Percentiles rank a stretch among this genome's conserved stretches.
Evolutionary conservation across 30 jellyfish, hydroid and myxozoan species (phyloP).

Genomic region (Chironex yamaguchii): DNA sequence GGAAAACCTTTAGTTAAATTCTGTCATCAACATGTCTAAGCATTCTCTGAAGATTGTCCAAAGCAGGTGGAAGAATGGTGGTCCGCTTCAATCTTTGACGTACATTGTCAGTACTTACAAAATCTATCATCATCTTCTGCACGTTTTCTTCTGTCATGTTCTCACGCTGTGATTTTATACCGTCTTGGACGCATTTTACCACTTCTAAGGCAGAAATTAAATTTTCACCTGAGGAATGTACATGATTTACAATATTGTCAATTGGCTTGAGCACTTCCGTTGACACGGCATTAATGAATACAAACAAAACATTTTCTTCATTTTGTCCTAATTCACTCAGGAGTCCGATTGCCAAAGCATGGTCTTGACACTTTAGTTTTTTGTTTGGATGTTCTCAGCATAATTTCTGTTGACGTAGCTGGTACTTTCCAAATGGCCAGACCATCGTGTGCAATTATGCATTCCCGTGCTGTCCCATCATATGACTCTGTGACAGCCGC

Average conservation of each 20-base stretch:
- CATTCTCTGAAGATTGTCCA: too few relatives aligned
- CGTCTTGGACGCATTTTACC: not conserved
- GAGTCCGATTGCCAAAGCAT: slow-evolving; percentile 25
- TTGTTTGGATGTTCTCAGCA: too few relatives aligned
- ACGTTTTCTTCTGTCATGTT: not conserved
- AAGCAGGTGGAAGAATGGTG: too few relatives aligned
- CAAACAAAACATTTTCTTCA: not conserved
- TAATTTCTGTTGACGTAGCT: not conserved
- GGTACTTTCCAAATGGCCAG: not conserved
- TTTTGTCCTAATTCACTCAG: not conserved
- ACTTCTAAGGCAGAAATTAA: not conserved
- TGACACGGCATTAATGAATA: not conserved
- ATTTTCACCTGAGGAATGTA: slow-evolving; percentile 1
- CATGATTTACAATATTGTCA: not conserved
- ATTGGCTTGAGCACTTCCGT: slow-evolving; percentile 9
- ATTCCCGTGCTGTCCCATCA: too few relatives aligned
- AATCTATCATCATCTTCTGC: not conserved
- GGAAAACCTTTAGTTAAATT: too few relatives aligned
- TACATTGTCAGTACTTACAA: too few relatives aligned
- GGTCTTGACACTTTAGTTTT: slow-evolving; percentile 36
- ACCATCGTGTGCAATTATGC: not conserved
- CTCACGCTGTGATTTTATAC: not conserved
- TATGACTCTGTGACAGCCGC: too few relatives aligned
- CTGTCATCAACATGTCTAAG: too few relatives aligned
- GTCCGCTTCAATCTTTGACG: too few relatives aligned